A percentile compares a stretch with the other conserved stretches of the same genome.
phyloP scores from a whole-genome alignment of 2,113 vertebrate genomes.

The Rattus rattus region DNA sequence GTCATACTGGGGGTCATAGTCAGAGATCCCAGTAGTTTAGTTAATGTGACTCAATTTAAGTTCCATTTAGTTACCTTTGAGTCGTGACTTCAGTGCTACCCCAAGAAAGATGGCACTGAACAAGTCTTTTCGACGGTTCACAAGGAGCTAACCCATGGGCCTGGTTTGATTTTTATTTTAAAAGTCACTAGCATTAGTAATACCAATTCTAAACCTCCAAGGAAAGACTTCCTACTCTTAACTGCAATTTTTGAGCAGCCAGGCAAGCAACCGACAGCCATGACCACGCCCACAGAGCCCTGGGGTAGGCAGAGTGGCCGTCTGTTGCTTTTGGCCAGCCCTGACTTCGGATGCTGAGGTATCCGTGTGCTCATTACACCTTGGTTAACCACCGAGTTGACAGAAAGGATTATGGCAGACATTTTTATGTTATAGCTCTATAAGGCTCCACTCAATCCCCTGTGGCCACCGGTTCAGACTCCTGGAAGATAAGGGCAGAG shows the following conservation, averaged over 20 bases:
- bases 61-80: slow-evolving; percentile 26
- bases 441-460: background rate
- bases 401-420: background rate
- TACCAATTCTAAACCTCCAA: slow-evolving; percentile 33
- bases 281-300: background rate
- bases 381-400: background rate
- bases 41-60: background rate
- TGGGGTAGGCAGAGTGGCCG: background rate
- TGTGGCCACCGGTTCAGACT: background rate
- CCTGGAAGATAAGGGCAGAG: background rate
- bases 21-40: background rate
- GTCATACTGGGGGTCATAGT: background rate
- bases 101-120: slow-evolving; percentile 32
- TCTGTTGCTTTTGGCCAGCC: slow-evolving; percentile 61
- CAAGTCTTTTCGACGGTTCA: background rate
- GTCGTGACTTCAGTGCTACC: background rate
- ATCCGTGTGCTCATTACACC: background rate
- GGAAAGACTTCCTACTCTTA: background rate
- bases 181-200: slow-evolving; percentile 29
- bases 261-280: background rate
- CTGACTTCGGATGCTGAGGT: background rate
- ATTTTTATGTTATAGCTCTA: background rate
- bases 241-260: slow-evolving; percentile 23
- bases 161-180: slow-evolving; percentile 60
- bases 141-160: background rate